These are phyloP conservation scores for Sericinus montela DNA, from an alignment of 2,888 invertebrate genomes.

Conservation along the genomic window DNA sequence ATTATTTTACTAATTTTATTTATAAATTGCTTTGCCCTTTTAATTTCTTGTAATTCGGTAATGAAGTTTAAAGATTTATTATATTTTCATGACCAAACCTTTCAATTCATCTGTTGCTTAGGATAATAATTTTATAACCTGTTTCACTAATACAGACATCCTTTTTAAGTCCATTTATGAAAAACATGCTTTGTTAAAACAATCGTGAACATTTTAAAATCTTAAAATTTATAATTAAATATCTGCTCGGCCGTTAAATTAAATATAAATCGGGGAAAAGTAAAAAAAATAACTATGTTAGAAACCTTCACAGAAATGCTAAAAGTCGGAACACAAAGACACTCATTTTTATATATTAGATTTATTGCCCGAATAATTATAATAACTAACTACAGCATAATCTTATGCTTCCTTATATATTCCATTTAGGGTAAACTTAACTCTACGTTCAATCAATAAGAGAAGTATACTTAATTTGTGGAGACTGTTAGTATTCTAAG, in stretches of 20 bases:
- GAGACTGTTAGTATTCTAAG: slow-evolving; percentile 52
- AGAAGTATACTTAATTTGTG: slow-evolving; percentile 44
- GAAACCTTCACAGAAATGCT: too few species aligned
- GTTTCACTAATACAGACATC: background rate
- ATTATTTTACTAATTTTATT: slow-evolving; percentile 46
- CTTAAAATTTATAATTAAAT: too few species aligned
- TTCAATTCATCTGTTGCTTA: slow-evolving; percentile 10
- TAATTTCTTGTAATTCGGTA: slow-evolving; percentile 19
- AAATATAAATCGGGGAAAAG: too few species aligned
- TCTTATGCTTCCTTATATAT: background rate
- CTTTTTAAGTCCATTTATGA: too few species aligned
- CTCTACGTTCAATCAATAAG: slow-evolving; percentile 6
- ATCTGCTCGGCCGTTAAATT: too few species aligned
- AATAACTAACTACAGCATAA: too few species aligned
- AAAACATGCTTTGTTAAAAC: too few species aligned
- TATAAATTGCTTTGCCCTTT: slow-evolving; percentile 24
- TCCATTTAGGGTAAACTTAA: slow-evolving; percentile 1
- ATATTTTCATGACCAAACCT: slow-evolving; percentile 11
- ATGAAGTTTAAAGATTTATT: slow-evolving; percentile 4
- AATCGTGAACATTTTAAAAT: too few species aligned
- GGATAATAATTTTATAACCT: slow-evolving; percentile 7
- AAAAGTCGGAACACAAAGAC: too few species aligned
- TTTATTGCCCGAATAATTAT: too few species aligned
- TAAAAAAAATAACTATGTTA: too few species aligned
- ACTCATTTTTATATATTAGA: too few species aligned